These are phyloP conservation scores for Holothuria scabra DNA, from an alignment of 53 echinoderm and acorn worm genomes.

Conservation along the genomic window DNA sequence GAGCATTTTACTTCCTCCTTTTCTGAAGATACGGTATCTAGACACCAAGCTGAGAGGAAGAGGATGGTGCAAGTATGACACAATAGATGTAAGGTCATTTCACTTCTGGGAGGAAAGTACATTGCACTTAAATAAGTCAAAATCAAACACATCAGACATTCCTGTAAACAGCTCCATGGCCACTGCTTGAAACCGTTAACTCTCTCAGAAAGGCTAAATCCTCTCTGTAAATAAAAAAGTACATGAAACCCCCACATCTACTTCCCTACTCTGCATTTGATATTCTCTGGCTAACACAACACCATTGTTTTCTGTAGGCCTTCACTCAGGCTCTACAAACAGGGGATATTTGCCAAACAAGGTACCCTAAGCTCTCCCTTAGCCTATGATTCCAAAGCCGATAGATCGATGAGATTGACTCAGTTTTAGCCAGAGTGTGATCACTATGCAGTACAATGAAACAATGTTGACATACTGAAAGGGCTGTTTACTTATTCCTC, in stretches of 20 bases:
- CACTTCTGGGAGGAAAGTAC: not conserved
- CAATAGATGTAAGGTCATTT: too few species aligned
- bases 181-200: slow-evolving; percentile 2
- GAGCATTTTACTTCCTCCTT: too few species aligned
- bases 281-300: slow-evolving; percentile 29
- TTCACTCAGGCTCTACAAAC: slow-evolving; percentile 33
- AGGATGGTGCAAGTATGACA: too few species aligned
- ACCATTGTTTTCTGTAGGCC: slow-evolving; percentile 24
- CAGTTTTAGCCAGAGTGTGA: slow-evolving; percentile 13
- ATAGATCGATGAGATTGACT: slow-evolving; percentile 18
- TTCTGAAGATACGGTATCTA: too few species aligned
- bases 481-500: slow-evolving; percentile 13
- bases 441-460: not conserved
- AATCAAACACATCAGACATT: slow-evolving; percentile 10
- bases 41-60: too few species aligned
- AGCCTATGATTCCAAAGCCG: not conserved
- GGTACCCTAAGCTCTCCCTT: slow-evolving; percentile 30
- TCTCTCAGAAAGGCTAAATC: not conserved
- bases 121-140: slow-evolving; percentile 8
- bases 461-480: not conserved
- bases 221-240: slow-evolving; percentile 22
- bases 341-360: slow-evolving; percentile 21
- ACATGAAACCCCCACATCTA: slow-evolving; percentile 20
- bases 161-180: slow-evolving; percentile 32
- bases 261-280: not conserved